Base-by-base conservation (phyloP, 2,113 vertebrate genomes). In the Entomyzon cyanotis region DNA sequence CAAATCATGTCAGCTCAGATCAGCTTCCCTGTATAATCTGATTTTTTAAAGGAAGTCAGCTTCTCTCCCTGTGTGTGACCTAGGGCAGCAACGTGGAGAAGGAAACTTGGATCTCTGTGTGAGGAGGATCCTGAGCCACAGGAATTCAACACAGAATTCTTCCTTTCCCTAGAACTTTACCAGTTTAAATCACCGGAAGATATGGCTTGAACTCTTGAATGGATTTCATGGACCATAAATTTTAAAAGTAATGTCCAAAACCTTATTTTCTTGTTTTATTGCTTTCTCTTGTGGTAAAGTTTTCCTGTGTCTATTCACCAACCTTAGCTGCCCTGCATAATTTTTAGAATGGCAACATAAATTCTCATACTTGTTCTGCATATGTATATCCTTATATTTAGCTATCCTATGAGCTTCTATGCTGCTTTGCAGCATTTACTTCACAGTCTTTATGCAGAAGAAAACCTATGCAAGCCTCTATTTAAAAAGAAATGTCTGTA, bases 1-100 rank as follows among this genome's bases (percentile, higher is more conserved):
- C 95, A 96, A 97, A 97, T 98, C 86, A 96, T 58, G 96, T 95
- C 95, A 93, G 63, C 87, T 95, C 88, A 77, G 92, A 97, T 98
- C 86, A 96, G 88, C 64, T 96, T 91, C 84, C 79, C 65, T 75
- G 53, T 84, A 83, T 95, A 95, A 96, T 92, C 80, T 97, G 95
- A 97, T 93, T 96, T 96, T 95, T 86, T 63, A 39, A 39, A 96
- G 90, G 69, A 96, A 92, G 74, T 70, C 96, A 96, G 55, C 76
- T 89, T 93, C 80, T 97, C 74, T 94, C 7, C 60, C 52, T 90
- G 63, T 83, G 58, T 94, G 74, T 94, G 93, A 84, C 94, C 96
- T 78, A n/a, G 78, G 89, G 90, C 70, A 90, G 83, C 68, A 76
- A 69, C 1, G 56, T 88, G 70, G 89, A 95, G 68, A 96, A 42